Conservation (phyloP, 2,888 invertebrate species). For the Doris montereyensis region DNA sequence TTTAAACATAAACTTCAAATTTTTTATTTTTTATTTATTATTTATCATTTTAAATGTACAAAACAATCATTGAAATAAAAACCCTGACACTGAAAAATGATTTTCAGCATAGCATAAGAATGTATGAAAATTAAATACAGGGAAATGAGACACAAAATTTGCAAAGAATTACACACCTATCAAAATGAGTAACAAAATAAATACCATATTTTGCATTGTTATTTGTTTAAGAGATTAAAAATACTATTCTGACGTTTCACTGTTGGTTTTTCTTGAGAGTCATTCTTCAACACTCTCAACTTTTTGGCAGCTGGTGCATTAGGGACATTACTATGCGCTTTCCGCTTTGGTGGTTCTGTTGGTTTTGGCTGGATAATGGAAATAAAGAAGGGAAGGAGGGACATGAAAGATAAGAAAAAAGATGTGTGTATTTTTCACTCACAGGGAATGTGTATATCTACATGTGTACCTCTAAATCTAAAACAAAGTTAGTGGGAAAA, state of each 20-base stretch:
- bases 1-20: no score
- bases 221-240: slow-evolving; percentile 26
- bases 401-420: no score
- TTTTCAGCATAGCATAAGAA: not conserved
- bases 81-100: not conserved
- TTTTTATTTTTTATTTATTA: no score
- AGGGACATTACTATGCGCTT: slow-evolving; percentile 1
- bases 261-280: not conserved
- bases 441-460: no score
- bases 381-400: not conserved
- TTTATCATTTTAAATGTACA: not conserved
- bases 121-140: not conserved
- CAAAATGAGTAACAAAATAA: not conserved
- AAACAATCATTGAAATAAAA: not conserved
- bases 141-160: not conserved
- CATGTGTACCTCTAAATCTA: no score
- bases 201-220: not conserved
- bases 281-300: not conserved
- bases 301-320: slow-evolving; percentile 18
- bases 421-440: no score
- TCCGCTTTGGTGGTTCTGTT: slow-evolving; percentile 32
- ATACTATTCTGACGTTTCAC: slow-evolving; percentile 30
- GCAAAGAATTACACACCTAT: no score
- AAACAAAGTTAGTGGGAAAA: not conserved
- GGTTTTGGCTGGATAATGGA: not conserved